Evolutionary conservation across 1,140 invertebrate species (phyloP), one percentile per base, ranked within the genome.

Genomic region (Cataglyphis hispanica): DNA sequence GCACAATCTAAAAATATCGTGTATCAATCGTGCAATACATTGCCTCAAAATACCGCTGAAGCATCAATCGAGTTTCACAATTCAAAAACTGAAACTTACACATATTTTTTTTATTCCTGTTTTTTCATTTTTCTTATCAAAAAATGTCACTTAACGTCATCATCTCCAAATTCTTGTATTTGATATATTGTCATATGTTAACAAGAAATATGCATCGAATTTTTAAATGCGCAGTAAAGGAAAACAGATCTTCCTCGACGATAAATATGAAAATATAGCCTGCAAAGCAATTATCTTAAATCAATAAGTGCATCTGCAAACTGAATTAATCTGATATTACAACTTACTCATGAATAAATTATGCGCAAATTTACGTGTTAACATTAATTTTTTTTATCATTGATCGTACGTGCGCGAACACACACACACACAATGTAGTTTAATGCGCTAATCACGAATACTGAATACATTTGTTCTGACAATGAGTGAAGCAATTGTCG

Each of bases 341-440:
- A 56, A 69, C 43, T 70, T 58, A 70, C 13, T 58, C 22, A 22
- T 37, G 5, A 61, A 66, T 50, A 53, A 34, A 81, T 80, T 8
- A 40, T 0, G 3, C 10, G 25, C 4, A 1, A 1, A 56, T 76
- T 27, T 61, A 1, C 25, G 16, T 25, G 6, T 43, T 27, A 40
- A 56, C 5, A 7, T 58, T 27, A 16, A 69, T 16, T 10, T 70
- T 19, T 58, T 70, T 56, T 16, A 19, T 31, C 22, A 37, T 16
- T 50, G 2, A 0, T 3, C 25, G 10, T 11, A 19, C 16, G 19
- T 5, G 6, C 16, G n/a, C n/a, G n/a, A n/a, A 13, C 43, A 46
- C 43, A 46, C 8, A 43, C 40, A 43, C 11, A 43, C 11, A 46
- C 2, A 16, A 76, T 2, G 16, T 5, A 58, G 50, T 43, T 10